A percentile compares a stretch with the other conserved stretches of the same genome.
These are phyloP conservation scores for Dasysyrphus albostriatus DNA, from an alignment of 2,888 invertebrate species.

Conservation along the genomic window DNA sequence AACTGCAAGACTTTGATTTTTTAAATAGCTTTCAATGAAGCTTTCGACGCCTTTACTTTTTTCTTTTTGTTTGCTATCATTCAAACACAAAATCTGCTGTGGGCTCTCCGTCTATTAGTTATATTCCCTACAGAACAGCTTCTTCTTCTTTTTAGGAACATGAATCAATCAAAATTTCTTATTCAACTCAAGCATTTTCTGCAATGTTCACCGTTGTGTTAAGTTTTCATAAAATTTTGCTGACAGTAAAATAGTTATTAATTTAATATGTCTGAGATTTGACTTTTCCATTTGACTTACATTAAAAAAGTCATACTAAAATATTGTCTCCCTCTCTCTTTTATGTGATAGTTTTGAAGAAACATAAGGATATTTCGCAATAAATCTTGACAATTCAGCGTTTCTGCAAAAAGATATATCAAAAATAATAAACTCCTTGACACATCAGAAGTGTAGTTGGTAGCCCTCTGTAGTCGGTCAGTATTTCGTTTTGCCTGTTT, in stretches of 20 bases:
- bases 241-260: constrained; percentile 4
- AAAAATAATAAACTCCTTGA: constrained; percentile 73
- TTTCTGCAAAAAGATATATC: constrained; percentile 53
- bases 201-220: not conserved
- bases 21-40: too few relatives aligned
- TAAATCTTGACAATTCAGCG: constrained; percentile 24
- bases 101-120: too few relatives aligned
- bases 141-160: too few relatives aligned
- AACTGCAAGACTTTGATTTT: too few relatives aligned
- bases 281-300: constrained; percentile 20
- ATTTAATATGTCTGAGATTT: constrained; percentile 3
- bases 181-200: not conserved
- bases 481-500: constrained; percentile 41
- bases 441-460: constrained; percentile 12
- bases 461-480: not conserved
- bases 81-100: too few relatives aligned
- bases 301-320: not conserved
- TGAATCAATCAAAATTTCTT: too few relatives aligned
- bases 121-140: too few relatives aligned
- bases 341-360: not conserved
- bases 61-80: too few relatives aligned
- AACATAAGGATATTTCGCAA: constrained; percentile 15
- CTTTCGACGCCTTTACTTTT: too few relatives aligned
- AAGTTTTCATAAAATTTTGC: not conserved
- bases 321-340: not conserved